Evolutionary conservation across 2,113 vertebrate species (phyloP).

Genomic region (Platysternon megacephalum): DNA sequence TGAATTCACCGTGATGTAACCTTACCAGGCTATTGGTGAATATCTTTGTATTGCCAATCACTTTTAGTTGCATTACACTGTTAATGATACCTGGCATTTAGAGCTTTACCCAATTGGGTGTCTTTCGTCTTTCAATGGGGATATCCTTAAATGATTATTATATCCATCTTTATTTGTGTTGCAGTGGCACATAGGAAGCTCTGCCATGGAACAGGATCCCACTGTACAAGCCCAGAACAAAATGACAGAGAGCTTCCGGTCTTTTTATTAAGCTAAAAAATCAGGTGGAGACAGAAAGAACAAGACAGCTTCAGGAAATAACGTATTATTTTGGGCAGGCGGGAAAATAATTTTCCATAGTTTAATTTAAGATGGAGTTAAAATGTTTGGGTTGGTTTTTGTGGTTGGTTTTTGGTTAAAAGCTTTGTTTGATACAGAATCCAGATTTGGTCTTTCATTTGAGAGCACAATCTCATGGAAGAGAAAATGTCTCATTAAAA

Average conservation of each 20-base stretch:
- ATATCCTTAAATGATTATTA: conserved; percentile 45
- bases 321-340: not conserved
- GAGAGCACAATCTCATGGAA: conserved; percentile 42
- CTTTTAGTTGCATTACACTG: not conserved
- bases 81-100: not conserved
- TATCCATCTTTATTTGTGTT: conserved; percentile 47
- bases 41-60: not conserved
- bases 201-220: conserved; percentile 3
- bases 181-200: conserved; percentile 5
- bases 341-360: not conserved
- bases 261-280: not conserved
- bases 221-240: not conserved
- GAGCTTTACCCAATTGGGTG: not conserved
- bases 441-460: conserved; percentile 57
- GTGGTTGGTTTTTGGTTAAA: not conserved
- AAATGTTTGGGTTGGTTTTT: not conserved
- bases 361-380: conserved; percentile 24
- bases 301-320: not conserved
- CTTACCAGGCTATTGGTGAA: not conserved
- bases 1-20: conserved; percentile 19
- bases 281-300: not conserved
- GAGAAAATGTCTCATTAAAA: conserved; percentile 78
- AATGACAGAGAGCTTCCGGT: not conserved
- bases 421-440: conserved; percentile 21
- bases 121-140: not conserved